Percentiles rank a stretch among this genome's conserved stretches.
These are phyloP conservation scores for Abrostola tripartita DNA, from an alignment of 2,888 invertebrate species.

Conservation along the genomic window DNA sequence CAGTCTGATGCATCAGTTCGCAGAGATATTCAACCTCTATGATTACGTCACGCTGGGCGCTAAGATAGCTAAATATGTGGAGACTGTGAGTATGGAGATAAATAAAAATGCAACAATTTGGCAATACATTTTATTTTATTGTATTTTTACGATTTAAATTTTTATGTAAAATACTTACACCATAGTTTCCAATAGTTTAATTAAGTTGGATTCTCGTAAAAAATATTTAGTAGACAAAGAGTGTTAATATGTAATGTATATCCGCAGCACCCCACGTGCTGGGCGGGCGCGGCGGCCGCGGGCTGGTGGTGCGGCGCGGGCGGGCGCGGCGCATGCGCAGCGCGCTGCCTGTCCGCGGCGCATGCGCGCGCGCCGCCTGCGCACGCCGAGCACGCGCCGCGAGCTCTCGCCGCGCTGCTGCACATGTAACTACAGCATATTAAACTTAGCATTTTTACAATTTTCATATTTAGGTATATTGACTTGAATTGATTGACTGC, in stretches of 20 bases:
- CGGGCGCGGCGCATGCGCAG: conserved; percentile 76
- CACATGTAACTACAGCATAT: conserved; percentile 65
- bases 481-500: not conserved
- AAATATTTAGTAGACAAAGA: not conserved
- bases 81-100: conserved; percentile 68
- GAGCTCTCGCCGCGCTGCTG: conserved; percentile 71
- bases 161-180: not conserved
- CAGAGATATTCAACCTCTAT: conserved; percentile 70
- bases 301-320: conserved; percentile 84
- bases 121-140: not conserved
- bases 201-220: too few relatives aligned
- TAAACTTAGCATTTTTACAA: not conserved
- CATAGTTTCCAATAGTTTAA: not conserved
- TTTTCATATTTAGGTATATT: not conserved
- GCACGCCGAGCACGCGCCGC: conserved; percentile 60
- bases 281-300: conserved; percentile 72
- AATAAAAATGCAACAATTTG: conserved; percentile 12
- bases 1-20: conserved; percentile 75
- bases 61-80: conserved; percentile 78
- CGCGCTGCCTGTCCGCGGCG: conserved; percentile 74
- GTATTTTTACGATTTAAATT: not conserved
- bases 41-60: conserved; percentile 74
- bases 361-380: conserved; percentile 64
- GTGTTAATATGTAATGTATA: not conserved
- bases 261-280: conserved; percentile 67